Evolutionary conservation across 2,888 invertebrate genomes (phyloP).

Genomic region (Lepidonotus clava): DNA sequence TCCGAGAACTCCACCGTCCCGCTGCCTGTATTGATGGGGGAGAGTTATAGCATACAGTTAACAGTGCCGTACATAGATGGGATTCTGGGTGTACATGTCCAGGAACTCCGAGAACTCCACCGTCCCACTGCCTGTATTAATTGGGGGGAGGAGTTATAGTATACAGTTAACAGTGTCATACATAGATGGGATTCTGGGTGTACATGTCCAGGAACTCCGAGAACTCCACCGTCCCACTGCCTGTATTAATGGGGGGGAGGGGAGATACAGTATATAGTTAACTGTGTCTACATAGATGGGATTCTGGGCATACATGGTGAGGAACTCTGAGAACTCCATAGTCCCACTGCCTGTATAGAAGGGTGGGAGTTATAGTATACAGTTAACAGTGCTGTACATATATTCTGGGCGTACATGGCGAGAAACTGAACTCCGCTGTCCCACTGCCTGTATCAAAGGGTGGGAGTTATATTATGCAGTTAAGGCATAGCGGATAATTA

Average conservation of each 20-base stretch:
- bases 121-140: slow-evolving; percentile 43
- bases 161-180: too few species aligned
- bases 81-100: slow-evolving; percentile 30
- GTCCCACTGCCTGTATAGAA: slow-evolving; percentile 41
- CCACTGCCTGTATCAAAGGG: slow-evolving; percentile 35
- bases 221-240: slow-evolving; percentile 54
- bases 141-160: neutral
- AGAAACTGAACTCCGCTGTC: slow-evolving; percentile 56
- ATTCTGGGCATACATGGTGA: slow-evolving; percentile 40
- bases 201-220: slow-evolving; percentile 54
- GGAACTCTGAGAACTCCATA: slow-evolving; percentile 55
- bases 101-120: slow-evolving; percentile 56
- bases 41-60: neutral
- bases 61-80: too few species aligned
- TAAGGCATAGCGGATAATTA: too few species aligned
- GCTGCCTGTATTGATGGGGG: slow-evolving; percentile 2
- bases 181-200: too few species aligned
- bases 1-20: slow-evolving; percentile 55
- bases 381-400: too few species aligned
- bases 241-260: neutral
- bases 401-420: slow-evolving; percentile 33
- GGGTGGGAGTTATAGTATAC: too few species aligned
- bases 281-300: too few species aligned
- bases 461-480: neutral
- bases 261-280: neutral